These are phyloP conservation scores for Apodemus speciosus DNA, from an alignment of 2,113 vertebrate species.

Conservation along the genomic window DNA sequence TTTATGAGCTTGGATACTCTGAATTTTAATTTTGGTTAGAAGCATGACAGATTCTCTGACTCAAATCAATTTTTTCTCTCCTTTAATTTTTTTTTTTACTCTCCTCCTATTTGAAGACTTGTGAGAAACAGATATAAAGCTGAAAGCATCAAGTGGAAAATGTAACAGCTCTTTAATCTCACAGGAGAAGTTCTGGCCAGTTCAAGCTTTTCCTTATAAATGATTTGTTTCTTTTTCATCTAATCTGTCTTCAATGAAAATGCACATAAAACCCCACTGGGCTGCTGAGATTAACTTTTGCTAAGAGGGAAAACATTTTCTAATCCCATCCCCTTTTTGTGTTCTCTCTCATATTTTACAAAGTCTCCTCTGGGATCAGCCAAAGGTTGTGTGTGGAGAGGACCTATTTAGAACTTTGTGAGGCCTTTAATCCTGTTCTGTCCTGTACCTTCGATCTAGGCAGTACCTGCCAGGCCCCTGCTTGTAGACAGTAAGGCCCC, in stretches of 20 bases:
- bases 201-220: conserved; percentile 31
- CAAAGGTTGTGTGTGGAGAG: not conserved
- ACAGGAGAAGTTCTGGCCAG: conserved; percentile 8
- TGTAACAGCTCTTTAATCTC: not conserved
- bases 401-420: not conserved
- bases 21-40: conserved; percentile 59
- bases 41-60: conserved; percentile 26
- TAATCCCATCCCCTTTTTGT: not conserved
- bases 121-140: conserved; percentile 44
- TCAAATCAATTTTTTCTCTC: conserved; percentile 58
- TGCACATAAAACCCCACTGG: not conserved
- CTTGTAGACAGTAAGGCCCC: conserved; percentile 22
- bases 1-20: conserved; percentile 13
- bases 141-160: not conserved
- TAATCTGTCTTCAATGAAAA: conserved; percentile 13
- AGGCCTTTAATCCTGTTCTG: not conserved
- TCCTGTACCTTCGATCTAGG: not conserved
- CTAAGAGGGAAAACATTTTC: conserved; percentile 19
- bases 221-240: conserved; percentile 1
- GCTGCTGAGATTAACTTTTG: not conserved
- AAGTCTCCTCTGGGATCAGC: not conserved
- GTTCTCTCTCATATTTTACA: not conserved
- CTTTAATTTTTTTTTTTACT: not conserved
- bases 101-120: conserved; percentile 12
- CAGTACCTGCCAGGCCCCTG: not conserved